These are phyloP conservation scores for Brachyhypopomus occidentalis DNA, from an alignment of 2,113 vertebrate species.

Conservation along the genomic window DNA sequence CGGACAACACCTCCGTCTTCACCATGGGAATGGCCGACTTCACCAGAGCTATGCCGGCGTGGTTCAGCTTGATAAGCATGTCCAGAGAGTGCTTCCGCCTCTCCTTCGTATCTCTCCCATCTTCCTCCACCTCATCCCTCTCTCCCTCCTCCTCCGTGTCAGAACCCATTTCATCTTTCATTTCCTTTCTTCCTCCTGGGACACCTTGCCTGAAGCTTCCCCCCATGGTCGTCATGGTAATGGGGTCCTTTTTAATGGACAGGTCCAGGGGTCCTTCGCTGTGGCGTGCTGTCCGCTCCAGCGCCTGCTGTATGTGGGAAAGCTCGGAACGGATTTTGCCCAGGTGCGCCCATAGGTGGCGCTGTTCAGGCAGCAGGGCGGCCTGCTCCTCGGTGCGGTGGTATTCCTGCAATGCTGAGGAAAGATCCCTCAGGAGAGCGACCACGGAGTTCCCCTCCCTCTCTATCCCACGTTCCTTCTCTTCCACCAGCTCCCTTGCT, in stretches of 20 bases:
- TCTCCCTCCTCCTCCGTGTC: constrained; percentile 72
- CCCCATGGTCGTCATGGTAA: constrained; percentile 14
- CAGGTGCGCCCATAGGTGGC: constrained; percentile 87
- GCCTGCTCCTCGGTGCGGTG: constrained; percentile 85
- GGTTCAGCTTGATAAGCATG: constrained; percentile 81
- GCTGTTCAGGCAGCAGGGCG: constrained; percentile 80
- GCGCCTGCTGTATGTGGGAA: constrained; percentile 86
- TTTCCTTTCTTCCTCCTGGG: constrained; percentile 47
- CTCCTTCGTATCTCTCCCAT: constrained; percentile 56
- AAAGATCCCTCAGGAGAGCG: constrained; percentile 82
- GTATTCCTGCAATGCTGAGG: constrained; percentile 86
- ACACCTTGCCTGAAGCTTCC: neutral
- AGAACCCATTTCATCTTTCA: constrained; percentile 51
- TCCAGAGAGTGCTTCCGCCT: constrained; percentile 80
- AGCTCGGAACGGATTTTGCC: constrained; percentile 90
- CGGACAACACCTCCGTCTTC: constrained; percentile 74
- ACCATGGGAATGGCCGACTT: constrained; percentile 61
- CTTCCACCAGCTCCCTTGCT: constrained; percentile 37
- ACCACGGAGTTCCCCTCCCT: constrained; percentile 63
- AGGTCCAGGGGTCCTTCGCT: constrained; percentile 88
- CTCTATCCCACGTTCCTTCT: constrained; percentile 66
- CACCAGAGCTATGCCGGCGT: constrained; percentile 58
- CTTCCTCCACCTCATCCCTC: constrained; percentile 52
- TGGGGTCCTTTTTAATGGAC: constrained; percentile 80
- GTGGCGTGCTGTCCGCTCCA: constrained; percentile 78